A percentile compares a stretch with the other conserved stretches of the same genome.
phyloP scores from a whole-genome alignment of 2,797 vertebrate species.

The Sebastes jordani region DNA sequence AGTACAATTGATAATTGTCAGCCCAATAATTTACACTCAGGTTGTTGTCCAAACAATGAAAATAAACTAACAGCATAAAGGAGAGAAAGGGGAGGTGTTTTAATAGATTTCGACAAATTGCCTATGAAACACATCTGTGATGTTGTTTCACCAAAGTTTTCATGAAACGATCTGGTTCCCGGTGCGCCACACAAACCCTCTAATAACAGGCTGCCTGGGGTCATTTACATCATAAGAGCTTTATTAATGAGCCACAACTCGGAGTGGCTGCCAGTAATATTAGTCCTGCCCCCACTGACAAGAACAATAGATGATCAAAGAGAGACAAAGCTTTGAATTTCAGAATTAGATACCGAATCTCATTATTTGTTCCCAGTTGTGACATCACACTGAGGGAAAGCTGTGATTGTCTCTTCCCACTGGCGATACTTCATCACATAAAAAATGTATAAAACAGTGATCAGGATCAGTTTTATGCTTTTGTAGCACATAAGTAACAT shows the following conservation, averaged over 20 bases:
- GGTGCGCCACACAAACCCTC: neutral
- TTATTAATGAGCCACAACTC: conserved; percentile 12
- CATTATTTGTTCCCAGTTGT: neutral
- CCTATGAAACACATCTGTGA: neutral
- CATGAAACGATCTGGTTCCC: neutral
- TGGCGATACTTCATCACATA: neutral
- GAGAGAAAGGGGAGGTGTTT: neutral
- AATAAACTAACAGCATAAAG: neutral
- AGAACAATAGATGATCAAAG: conserved; percentile 11
- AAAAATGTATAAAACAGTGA: neutral
- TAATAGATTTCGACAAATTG: neutral
- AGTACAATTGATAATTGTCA: conserved; percentile 13
- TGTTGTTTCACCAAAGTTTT: neutral
- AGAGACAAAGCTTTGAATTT: conserved; percentile 1
- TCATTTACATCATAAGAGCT: conserved; percentile 8
- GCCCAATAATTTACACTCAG: neutral
- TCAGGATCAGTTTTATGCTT: neutral
- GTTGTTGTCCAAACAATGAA: neutral
- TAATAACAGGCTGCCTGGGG: neutral
- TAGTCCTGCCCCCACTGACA: neutral
- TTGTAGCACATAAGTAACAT: neutral
- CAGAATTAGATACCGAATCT: neutral
- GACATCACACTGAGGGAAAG: neutral
- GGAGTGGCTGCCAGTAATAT: neutral
- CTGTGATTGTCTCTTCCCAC: neutral